Evolutionary conservation across 2,797 vertebrate species (phyloP).

Genomic region (Pterois miles): DNA sequence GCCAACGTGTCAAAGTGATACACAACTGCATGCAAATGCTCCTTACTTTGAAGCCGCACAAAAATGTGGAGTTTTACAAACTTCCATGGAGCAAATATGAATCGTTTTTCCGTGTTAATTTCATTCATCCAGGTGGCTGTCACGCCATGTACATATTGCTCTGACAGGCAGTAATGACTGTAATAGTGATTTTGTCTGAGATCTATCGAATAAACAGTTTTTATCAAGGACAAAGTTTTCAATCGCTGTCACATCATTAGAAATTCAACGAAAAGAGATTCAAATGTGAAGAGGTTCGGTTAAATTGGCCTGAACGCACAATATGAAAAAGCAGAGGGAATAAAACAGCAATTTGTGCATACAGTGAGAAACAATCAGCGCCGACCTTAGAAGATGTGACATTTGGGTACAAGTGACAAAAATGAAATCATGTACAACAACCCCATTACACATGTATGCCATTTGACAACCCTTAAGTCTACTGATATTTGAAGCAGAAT

Average conservation of each 20-base stretch:
- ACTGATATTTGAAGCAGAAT: constrained; percentile 82
- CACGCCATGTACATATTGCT: constrained; percentile 14
- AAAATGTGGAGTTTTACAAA: constrained; percentile 40
- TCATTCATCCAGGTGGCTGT: constrained; percentile 40
- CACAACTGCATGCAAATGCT: constrained; percentile 76
- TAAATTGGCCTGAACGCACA: constrained; percentile 63
- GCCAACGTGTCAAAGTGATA: constrained; percentile 74
- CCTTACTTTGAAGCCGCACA: constrained; percentile 34
- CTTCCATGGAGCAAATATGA: constrained; percentile 12
- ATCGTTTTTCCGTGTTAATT: constrained; percentile 42
- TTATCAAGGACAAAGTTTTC: constrained; percentile 54
- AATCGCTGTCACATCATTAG: constrained; percentile 44
- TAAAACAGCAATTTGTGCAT: constrained; percentile 64
- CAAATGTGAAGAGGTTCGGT: constrained; percentile 53
- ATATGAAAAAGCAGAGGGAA: constrained; percentile 32
- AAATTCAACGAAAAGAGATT: constrained; percentile 59
- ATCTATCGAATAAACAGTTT: constrained; percentile 38
- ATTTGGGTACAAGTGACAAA: constrained; percentile 68
- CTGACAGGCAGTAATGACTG: constrained; percentile 52
- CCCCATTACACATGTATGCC: constrained; percentile 68
- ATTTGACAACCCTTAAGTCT: constrained; percentile 76
- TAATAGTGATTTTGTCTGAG: constrained; percentile 47
- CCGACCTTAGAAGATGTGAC: constrained; percentile 65
- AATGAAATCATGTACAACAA: constrained; percentile 72
- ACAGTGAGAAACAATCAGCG: constrained; percentile 69